A percentile compares a stretch with the other conserved stretches of the same genome.
phyloP scores from a whole-genome alignment of 2,113 vertebrate species.

The Alligator sinensis region DNA sequence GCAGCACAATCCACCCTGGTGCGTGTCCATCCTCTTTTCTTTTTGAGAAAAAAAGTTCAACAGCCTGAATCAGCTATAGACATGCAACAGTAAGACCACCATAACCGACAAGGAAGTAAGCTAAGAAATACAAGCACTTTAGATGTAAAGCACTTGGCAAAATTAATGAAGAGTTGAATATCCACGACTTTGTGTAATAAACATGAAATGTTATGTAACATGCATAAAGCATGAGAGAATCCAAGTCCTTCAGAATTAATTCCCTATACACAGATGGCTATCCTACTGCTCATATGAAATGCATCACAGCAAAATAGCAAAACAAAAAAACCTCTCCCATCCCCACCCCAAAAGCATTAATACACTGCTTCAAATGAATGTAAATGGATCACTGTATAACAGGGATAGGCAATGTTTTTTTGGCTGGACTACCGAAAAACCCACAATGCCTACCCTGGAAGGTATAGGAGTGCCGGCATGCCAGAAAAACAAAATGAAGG shows the following conservation, averaged over 20 bases:
- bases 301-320: background rate
- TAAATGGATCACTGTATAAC: background rate
- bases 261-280: background rate
- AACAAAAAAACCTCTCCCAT: background rate
- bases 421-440: no score
- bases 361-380: background rate
- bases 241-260: background rate
- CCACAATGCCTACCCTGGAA: no score
- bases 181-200: background rate
- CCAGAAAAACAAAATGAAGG: no score
- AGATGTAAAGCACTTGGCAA: background rate
- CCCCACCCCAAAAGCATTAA: background rate
- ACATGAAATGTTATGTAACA: background rate
- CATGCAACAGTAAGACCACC: no score
- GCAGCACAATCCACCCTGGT: no score
- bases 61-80: background rate
- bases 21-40: no score
- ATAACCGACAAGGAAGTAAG: background rate
- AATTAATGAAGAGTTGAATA: background rate
- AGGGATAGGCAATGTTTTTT: no score
- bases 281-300: background rate
- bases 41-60: background rate
- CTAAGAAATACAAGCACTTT: background rate
- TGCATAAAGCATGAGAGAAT: background rate
- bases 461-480: no score